Base-by-base conservation (phyloP, 2,797 vertebrate genomes). In the Mycteria americana region DNA sequence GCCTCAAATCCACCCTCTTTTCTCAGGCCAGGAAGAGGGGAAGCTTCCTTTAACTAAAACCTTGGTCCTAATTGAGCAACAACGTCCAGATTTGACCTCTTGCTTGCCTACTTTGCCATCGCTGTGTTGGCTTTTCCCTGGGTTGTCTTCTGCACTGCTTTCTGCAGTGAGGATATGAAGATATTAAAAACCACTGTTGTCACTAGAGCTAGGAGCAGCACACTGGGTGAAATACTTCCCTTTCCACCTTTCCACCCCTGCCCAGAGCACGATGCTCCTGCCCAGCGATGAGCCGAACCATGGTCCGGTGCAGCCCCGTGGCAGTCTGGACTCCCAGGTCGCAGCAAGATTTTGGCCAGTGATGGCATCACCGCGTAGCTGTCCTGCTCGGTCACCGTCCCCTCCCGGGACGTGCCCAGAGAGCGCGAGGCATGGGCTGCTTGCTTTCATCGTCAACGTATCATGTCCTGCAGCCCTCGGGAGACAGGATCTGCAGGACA, bases 221-320 rank as follows among this genome's bases (percentile, higher is more conserved):
- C 67, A 45, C 8, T 5, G 2, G 39, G 17, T 17, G 50, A 68
- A 91, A 73, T 19, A 35, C 6, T 75, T 56, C 48, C 18, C 48
- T 77, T 51, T 37, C 56, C 74, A 46, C 35, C 74, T 50, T 64
- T 16, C 56, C 65, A 31, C 1, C 27, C 50, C 59, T 39, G 27
- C 33, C 56, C 56, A 63, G 85, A 64, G 62, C 62, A n/a, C 0
- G 7, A 0, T 6, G 65, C 46, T 51, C 33, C 57, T 59, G 46
- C 37, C 27, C 3, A 5, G 50, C 0, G 13, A 13, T 18, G 62
- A 64, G 43, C 45, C 6, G 3, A 56, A 25, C 30, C 57, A 46
- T 1, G 1, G 54, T 2, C 43, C 2, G 18, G 10, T 46, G 27
- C 46, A 45, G 65, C 28, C 67, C 21, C 0, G 0, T 43, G 57